phyloP scores from a whole-genome alignment of 2,888 invertebrate species.

The Hedychridium roseum region DNA sequence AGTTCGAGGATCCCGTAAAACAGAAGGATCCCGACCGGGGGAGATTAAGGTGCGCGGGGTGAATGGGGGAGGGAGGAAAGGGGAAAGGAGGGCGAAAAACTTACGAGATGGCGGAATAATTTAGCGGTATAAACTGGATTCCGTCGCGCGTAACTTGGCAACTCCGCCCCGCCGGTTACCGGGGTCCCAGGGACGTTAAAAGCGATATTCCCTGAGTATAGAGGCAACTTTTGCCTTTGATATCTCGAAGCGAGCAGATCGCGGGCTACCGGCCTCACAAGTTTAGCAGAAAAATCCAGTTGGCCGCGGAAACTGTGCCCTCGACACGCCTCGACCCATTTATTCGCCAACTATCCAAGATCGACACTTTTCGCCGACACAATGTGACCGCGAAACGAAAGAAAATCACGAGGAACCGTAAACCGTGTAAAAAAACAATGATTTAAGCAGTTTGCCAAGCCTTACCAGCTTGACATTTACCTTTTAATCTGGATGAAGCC shows the following conservation, averaged over 20 bases:
- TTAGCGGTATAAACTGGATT: constrained; percentile 40
- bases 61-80: constrained; percentile 12
- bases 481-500: too few species aligned
- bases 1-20: too few species aligned
- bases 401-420: too few species aligned
- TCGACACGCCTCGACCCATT: too few species aligned
- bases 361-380: constrained; percentile 4
- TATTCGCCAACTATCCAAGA: background rate
- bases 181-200: constrained; percentile 34
- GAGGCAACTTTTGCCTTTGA: constrained; percentile 46
- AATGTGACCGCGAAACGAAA: too few species aligned
- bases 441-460: too few species aligned
- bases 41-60: constrained; percentile 1
- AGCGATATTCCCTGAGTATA: constrained; percentile 47
- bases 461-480: too few species aligned
- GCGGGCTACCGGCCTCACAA: constrained; percentile 27
- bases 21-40: background rate
- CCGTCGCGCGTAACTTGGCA: constrained; percentile 39
- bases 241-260: constrained; percentile 30
- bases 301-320: too few species aligned
- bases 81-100: constrained; percentile 17
- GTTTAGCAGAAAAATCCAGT: too few species aligned
- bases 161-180: constrained; percentile 44
- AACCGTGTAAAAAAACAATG: too few species aligned
- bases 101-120: constrained; percentile 39